Percentiles rank a stretch among this genome's conserved stretches.
These are phyloP conservation scores for human (Homo sapiens) DNA, from an alignment of 2,113 vertebrate species.

Conservation along the genomic window GRCh38 chr15:74653501-74654000, in stretches of 20 bases:
- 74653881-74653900: neutral
- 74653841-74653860: neutral
- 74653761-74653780: neutral
- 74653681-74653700: neutral
- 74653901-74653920: neutral
- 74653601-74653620: neutral
- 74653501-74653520: neutral
- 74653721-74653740: neutral
- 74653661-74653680: neutral
- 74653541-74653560: neutral
- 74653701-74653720: neutral
- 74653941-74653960: neutral
- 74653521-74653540: constrained; percentile 8
- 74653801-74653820: neutral
- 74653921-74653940: neutral
- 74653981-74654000: too few species aligned
- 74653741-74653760: constrained; percentile 7
- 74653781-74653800: neutral
- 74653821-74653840: neutral
- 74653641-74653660: neutral
- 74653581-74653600: neutral
- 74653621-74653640: neutral
- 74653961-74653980: neutral
- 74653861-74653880: neutral
- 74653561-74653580: neutral